phyloP scores from a whole-genome alignment of 2,113 vertebrate genomes.

The Ovis canadensis region DNA sequence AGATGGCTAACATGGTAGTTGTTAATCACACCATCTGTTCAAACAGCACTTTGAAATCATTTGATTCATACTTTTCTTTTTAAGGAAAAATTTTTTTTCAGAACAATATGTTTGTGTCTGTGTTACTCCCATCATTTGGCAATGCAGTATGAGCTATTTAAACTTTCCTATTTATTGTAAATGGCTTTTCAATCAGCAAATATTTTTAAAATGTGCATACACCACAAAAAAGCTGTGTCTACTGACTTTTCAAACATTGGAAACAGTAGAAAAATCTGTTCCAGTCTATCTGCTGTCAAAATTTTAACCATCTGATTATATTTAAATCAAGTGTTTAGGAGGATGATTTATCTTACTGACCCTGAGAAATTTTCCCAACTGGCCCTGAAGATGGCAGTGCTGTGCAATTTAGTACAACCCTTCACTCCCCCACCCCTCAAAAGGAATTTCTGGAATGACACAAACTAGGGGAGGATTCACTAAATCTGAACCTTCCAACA shows the following conservation, averaged over 20 bases:
- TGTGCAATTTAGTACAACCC: slow-evolving; percentile 57
- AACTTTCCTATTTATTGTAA: slow-evolving; percentile 85
- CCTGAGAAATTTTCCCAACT: slow-evolving; percentile 58
- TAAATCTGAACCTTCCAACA: slow-evolving; percentile 60
- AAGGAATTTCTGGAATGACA: slow-evolving; percentile 69
- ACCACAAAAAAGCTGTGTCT: slow-evolving; percentile 81
- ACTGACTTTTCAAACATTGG: slow-evolving; percentile 82
- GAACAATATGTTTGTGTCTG: slow-evolving; percentile 87
- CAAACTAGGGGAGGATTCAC: slow-evolving; percentile 46
- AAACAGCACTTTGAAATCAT: slow-evolving; percentile 79
- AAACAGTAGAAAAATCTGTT: slow-evolving; percentile 85
- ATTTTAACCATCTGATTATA: slow-evolving; percentile 85
- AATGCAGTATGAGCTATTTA: slow-evolving; percentile 83
- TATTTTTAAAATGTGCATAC: slow-evolving; percentile 82
- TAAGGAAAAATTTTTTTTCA: slow-evolving; percentile 79
- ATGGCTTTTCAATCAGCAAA: slow-evolving; percentile 84
- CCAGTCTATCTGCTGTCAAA: slow-evolving; percentile 82
- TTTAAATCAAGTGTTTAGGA: slow-evolving; percentile 80
- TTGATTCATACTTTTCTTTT: slow-evolving; percentile 82
- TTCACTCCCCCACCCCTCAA: background rate
- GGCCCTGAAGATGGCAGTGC: slow-evolving; percentile 84
- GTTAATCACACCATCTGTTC: slow-evolving; percentile 87
- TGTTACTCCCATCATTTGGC: slow-evolving; percentile 84
- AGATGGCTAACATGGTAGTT: slow-evolving; percentile 86
- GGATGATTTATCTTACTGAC: slow-evolving; percentile 74